These are phyloP conservation scores for Stegastes partitus DNA, from an alignment of 2,113 vertebrate genomes.

Conservation along the genomic window DNA sequence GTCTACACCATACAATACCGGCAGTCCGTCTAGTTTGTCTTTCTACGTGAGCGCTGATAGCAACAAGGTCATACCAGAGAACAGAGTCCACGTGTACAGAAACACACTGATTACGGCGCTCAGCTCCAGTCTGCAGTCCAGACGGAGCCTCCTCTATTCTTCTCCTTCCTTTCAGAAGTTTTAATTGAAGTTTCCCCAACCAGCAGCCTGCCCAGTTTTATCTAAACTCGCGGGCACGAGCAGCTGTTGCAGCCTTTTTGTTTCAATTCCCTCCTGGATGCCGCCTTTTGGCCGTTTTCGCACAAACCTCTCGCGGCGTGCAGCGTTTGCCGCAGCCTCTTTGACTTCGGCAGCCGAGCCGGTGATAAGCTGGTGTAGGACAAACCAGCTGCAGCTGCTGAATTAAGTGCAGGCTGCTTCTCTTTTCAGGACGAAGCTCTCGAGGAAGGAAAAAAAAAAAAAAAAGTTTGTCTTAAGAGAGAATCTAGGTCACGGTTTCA, in stretches of 20 bases:
- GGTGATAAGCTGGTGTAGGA: background rate
- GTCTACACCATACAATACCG: too few species aligned
- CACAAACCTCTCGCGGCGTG: conserved; percentile 6
- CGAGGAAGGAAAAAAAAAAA: too few species aligned
- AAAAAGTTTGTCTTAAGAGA: background rate
- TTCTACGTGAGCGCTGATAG: too few species aligned
- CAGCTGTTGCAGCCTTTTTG: background rate
- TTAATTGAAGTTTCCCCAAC: conserved; percentile 32
- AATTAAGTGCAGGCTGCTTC: conserved; percentile 12
- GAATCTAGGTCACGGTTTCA: conserved; percentile 7
- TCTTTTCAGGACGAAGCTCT: background rate
- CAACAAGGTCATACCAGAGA: conserved; percentile 12
- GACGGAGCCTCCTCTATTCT: background rate
- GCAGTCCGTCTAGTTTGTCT: too few species aligned
- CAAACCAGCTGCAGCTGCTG: conserved; percentile 6
- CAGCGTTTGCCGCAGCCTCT: background rate
- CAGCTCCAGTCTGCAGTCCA: background rate
- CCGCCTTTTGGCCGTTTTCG: background rate
- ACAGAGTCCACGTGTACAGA: too few species aligned
- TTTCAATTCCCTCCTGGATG: conserved; percentile 33
- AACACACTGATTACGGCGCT: too few species aligned
- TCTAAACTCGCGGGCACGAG: conserved; percentile 2
- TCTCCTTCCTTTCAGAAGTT: background rate
- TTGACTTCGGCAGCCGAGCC: conserved; percentile 6
- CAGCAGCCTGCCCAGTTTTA: conserved; percentile 16